Evolutionary conservation across 2,797 vertebrate species (phyloP), one percentile per base, ranked within the genome.

Genomic region (Coregonus sp.): DNA sequence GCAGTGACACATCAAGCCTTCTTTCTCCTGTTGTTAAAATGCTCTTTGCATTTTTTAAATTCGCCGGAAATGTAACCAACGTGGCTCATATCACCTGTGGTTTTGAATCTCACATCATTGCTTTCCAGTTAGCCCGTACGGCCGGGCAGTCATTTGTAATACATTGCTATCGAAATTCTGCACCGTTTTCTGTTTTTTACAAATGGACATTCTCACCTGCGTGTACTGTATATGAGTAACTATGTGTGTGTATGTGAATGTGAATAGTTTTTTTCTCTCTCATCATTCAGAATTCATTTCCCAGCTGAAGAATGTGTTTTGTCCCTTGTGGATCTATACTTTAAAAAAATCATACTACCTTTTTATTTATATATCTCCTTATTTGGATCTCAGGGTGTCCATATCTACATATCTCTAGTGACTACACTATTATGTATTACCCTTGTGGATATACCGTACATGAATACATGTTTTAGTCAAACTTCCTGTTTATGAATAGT

Each of bases 21-120:
- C 80, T 70, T 52, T 77, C 75, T 66, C 50, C 66, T 77, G 2
- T 40, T 84, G 29, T 73, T 73, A 86, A 82, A 86, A 56, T 77
- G 81, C 73, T 83, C 66, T 83, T 85, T 84, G 76, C 84, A 78
- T n/a, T 87, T 88, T 82, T 73, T 85, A 90, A 90, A 85, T 78
- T 76, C 69, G 81, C 78, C 79, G 78, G 4, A 84, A 85, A 87
- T 84, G 84, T 78, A 75, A 51, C 56, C 0, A 59, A 81, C 73
- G 74, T 52, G 80, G 74, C 82, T 89, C 83, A 82, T 80, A 84
- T 84, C 84, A 76, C 82, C 78, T 59, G 61, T 76, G 15, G 73
- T 80, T 70, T 73, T 20, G 67, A 76, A 80, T 87, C 72, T 84
- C 73, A 40, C 73, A 18, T 18, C 18, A 2, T 5, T 35, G 50